Evolutionary conservation across 1,140 invertebrate species (phyloP), one percentile per base, ranked within the genome.

Genomic region (Antheraea pernyi): DNA sequence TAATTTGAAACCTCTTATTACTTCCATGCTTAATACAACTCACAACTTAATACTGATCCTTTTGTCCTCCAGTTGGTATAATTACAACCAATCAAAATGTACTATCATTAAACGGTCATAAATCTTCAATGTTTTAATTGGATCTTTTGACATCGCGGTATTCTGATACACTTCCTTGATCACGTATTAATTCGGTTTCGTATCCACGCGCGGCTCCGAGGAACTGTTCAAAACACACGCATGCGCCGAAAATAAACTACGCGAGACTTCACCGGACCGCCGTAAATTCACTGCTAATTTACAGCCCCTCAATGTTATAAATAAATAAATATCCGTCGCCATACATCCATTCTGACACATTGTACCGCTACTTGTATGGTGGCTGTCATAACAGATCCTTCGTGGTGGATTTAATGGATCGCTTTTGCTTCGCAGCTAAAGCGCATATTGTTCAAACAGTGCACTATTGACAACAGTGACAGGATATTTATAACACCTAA

Each of bases 281-380:
- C 82, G 86, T 90, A 89, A 88, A 89, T 90, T 88, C 81, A 84
- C 77, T 80, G 85, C 86, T 89, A 91, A 91, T 90, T 89, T 89
- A 90, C 89, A 81, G 83, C 88, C 85, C 87, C 83, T 84, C 80
- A 83, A 79, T 84, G 80, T 86, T 91, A 91, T 91, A 91, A 91
- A 89, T 90, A 91, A 91, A 89, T 91, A 91, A 88, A 91, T 90
- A 88, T 89, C 82, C 82, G 75, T 82, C 76, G 82, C 78, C 83
- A 80, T 67, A 53, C 78, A 86, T 86, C 79, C 84, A 79, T 71
- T 71, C 69, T 85, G 86, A 88, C 86, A 89, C 82, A 87, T 83
- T 86, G 80, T 88, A 85, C 84, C 85, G 86, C 83, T 78, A 72
- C 79, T 80, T 82, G 82, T 80, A 84, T 77, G 77, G 73, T 67